Evolutionary conservation across 1,140 invertebrate species (phyloP).

Genomic region (Scaptodrosophila lebanonensis): DNA sequence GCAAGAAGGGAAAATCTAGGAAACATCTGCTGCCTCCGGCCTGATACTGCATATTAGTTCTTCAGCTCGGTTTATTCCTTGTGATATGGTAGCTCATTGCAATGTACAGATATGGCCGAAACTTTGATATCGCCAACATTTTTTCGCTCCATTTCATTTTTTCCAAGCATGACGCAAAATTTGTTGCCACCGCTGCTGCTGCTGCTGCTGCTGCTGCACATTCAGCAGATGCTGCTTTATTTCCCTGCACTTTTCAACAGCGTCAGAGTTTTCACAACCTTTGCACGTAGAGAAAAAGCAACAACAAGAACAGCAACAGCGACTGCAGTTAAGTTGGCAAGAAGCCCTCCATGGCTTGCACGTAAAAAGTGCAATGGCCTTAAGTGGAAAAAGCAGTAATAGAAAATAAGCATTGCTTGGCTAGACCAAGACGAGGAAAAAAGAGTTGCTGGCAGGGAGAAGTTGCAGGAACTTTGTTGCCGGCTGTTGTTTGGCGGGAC

Average conservation of each 20-base stretch:
- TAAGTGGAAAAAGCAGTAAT: conserved; percentile 76
- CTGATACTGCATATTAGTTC: no score
- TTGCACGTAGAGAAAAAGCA: conserved; percentile 61
- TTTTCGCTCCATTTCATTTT: conserved; percentile 75
- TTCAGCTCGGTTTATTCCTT: no score
- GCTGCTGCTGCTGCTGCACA: conserved; percentile 1
- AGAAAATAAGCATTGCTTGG: conserved; percentile 69
- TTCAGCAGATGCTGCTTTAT: no score
- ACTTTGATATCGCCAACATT: no score
- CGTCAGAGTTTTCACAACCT: conserved; percentile 72
- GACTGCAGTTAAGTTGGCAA: conserved; percentile 64
- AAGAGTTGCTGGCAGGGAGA: conserved; percentile 45
- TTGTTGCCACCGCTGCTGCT: conserved; percentile 52
- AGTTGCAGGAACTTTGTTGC: conserved; percentile 45
- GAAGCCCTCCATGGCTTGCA: conserved; percentile 71
- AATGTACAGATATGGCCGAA: no score
- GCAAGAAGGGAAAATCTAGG: conserved; percentile 12
- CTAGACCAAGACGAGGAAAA: conserved; percentile 27
- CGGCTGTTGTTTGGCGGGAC: conserved; percentile 13
- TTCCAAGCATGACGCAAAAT: conserved; percentile 74
- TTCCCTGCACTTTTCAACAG: conserved; percentile 1
- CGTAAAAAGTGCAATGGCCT: conserved; percentile 75
- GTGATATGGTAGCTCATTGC: no score
- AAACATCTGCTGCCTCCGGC: no score
- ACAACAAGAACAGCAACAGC: conserved; percentile 22